Conservation (phyloP, 2,888 invertebrate genomes). For the Strigamia transsilvanica region DNA sequence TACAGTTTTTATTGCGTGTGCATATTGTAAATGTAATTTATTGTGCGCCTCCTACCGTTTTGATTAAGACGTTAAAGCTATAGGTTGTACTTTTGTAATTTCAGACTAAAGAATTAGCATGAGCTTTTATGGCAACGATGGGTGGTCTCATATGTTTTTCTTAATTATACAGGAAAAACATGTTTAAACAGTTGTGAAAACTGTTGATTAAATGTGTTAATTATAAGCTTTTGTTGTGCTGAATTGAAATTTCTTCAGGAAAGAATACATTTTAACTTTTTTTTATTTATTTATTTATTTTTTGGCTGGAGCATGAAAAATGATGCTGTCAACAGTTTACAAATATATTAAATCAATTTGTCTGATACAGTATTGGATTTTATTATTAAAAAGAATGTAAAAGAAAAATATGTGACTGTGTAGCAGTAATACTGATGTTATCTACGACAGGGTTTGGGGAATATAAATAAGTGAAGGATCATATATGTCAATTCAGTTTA, state of each 20-base stretch:
- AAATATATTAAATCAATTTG: constrained; percentile 29
- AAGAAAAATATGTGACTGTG: background rate
- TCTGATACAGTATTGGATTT: background rate
- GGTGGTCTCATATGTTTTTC: background rate
- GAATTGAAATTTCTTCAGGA: background rate
- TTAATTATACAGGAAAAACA: constrained; percentile 29
- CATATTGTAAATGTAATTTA: constrained; percentile 12
- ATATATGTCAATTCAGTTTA: background rate
- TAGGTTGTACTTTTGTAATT: constrained; percentile 17
- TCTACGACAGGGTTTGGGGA: background rate
- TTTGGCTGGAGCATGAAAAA: background rate
- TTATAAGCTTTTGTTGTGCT: background rate
- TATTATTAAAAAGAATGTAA: background rate
- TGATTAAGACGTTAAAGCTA: constrained; percentile 30
- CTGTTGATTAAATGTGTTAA: constrained; percentile 5
- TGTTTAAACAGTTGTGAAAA: constrained; percentile 5
- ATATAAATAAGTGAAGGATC: background rate
- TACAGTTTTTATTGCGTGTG: background rate
- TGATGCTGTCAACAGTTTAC: background rate
- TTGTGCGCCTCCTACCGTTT: background rate
- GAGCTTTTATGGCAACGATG: background rate
- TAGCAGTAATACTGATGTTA: background rate
- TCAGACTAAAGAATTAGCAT: background rate
- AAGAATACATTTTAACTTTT: background rate
- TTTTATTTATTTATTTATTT: background rate